Evolutionary conservation across 2,797 vertebrate species (phyloP), one percentile per base, ranked within the genome.

Genomic region (Neosalanx taihuensis): DNA sequence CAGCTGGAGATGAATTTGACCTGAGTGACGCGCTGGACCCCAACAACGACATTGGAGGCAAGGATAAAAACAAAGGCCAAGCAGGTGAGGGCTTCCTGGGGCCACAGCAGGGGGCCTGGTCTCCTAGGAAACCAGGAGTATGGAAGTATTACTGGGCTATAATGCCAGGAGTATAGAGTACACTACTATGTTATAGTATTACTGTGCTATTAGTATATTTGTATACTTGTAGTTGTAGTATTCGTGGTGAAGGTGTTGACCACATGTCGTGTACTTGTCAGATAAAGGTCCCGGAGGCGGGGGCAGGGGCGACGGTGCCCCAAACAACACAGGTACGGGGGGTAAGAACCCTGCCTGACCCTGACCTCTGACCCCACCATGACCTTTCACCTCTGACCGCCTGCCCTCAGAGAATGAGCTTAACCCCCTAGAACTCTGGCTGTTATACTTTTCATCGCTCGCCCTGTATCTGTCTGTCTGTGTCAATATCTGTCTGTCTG

Each of bases 11-110:
- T 72, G 93, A 85, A 46, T 82, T 97, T 0, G 75, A 94, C 85
- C 90, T 97, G 79, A 15, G 73, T 18, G 96, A 98, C 83, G 96
- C 94, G 58, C 71, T 97, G 73, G 86, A 94, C 80, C 90, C 92
- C 68, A 86, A 61, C 57, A 94, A 95, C 4, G 91, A 95, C 77
- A 81, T 86, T 41, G 71, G 57, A 64, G 83, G 67, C 23, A 92
- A 88, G 33, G 88, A 85, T 67, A 89, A 87, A 72, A 88, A 87
- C 74, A 81, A 84, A 62, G 86, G 81, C 1, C 83, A 83, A 72
- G 88, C 84, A 81, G 92, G 89, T 84, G 70, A 69, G 88, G 84
- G 64, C 41, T 64, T 76, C 60, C 15, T 41, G 1, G 18, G 30
- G 37, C 4, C 15, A 49, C 15, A 12, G 46, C 10, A 49, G 15